A percentile compares a stretch with the other conserved stretches of the same genome.
Conservation (phyloP, 2,888 invertebrate genomes). For the Cylloceria caligata region DNA sequence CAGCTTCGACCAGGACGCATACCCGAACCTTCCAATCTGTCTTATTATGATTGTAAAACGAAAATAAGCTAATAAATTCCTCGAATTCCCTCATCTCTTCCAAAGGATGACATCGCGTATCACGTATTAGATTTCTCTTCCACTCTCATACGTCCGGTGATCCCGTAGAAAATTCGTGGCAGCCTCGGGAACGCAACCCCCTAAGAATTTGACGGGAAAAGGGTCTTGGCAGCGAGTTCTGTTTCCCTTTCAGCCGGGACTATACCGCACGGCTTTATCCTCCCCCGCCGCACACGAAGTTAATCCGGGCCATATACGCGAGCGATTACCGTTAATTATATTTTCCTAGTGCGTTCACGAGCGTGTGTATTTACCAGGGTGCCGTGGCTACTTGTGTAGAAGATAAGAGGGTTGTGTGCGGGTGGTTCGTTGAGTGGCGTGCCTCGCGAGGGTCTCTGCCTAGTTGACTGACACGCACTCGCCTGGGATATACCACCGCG, state of each 20-base stretch:
- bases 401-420: slow-evolving; percentile 39
- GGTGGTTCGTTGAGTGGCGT: slow-evolving; percentile 59
- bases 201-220: slow-evolving; percentile 78
- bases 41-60: neutral
- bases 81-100: slow-evolving; percentile 26
- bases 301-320: slow-evolving; percentile 83
- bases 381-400: slow-evolving; percentile 55
- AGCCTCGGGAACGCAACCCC: slow-evolving; percentile 60
- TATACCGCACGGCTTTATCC: slow-evolving; percentile 35
- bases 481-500: neutral
- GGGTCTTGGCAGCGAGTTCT: slow-evolving; percentile 35
- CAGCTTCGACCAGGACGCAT: neutral
- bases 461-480: slow-evolving; percentile 51
- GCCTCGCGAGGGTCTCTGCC: slow-evolving; percentile 39
- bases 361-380: slow-evolving; percentile 70
- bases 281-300: slow-evolving; percentile 56
- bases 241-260: neutral
- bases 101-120: slow-evolving; percentile 38
- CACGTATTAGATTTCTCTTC: slow-evolving; percentile 45
- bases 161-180: slow-evolving; percentile 47
- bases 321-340: slow-evolving; percentile 84
- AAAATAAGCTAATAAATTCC: slow-evolving; percentile 43
- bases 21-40: neutral
- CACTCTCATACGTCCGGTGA: slow-evolving; percentile 30
- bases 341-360: slow-evolving; percentile 78